A percentile compares a stretch with the other conserved stretches of the same genome.
Conservation (phyloP, 2,797 vertebrate species). For the Rhabdophis nuchalis region DNA sequence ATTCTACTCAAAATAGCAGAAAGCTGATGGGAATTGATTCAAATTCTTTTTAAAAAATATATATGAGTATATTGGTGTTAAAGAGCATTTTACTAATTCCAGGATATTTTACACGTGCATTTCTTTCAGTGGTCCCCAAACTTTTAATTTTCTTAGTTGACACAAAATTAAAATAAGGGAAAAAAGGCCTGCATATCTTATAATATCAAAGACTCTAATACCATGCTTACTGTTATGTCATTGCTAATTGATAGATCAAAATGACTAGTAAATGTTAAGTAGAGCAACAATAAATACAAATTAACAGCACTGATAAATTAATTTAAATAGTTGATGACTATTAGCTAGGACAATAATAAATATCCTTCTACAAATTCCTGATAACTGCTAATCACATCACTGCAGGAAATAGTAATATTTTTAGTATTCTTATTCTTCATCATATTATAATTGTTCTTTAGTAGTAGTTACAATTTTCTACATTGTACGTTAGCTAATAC, state of each 20-base stretch:
- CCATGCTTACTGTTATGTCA: neutral
- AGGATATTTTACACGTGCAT: neutral
- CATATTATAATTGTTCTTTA: neutral
- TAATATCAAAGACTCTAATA: neutral
- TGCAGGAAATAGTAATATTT: neutral
- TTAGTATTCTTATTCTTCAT: neutral
- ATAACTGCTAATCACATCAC: neutral
- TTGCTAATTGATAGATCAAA: neutral
- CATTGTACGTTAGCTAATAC: neutral
- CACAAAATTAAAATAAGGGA: neutral
- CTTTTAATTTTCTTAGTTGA: neutral
- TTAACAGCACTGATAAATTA: neutral
- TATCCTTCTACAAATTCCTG: neutral
- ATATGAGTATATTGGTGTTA: neutral
- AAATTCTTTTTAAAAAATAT: neutral
- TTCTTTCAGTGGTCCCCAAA: neutral
- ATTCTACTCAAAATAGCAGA: neutral
- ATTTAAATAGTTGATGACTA: neutral
- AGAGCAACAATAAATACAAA: neutral
- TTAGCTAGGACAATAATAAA: neutral
- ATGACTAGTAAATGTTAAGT: neutral
- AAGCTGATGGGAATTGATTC: neutral
- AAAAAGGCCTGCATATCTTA: neutral
- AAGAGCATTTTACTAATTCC: neutral
- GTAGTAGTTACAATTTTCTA: neutral